Conservation (phyloP, 2,113 vertebrate species). For the Spheniscus mendiculus region DNA sequence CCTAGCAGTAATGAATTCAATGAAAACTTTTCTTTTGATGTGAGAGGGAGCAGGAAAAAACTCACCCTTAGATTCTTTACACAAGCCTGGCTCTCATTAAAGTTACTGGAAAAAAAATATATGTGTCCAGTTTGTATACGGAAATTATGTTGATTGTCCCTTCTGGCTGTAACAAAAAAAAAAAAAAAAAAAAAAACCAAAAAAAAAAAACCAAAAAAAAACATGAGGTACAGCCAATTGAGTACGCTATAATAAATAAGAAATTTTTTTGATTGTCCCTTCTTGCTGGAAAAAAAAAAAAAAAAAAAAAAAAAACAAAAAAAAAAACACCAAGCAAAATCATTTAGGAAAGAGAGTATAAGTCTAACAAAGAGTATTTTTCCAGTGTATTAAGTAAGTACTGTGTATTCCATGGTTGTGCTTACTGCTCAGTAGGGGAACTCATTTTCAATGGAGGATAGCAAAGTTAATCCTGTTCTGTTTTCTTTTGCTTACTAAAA, state of each 20-base stretch:
- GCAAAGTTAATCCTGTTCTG: conserved; percentile 50
- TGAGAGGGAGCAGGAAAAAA: conserved; percentile 1
- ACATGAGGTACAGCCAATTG: too few relatives aligned
- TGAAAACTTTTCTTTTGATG: conserved; percentile 38
- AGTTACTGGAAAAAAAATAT: neutral
- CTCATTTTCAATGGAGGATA: conserved; percentile 42
- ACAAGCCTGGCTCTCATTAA: conserved; percentile 20
- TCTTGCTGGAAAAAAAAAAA: neutral
- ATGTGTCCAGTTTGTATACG: neutral
- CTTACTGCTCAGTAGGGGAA: conserved; percentile 40
- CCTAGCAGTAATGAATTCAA: conserved; percentile 30
- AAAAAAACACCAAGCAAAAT: neutral
- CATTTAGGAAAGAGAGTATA: neutral
- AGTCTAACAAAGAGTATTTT: conserved; percentile 29
- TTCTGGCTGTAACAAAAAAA: neutral
- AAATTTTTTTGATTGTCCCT: conserved; percentile 32
- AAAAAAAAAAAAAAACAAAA: neutral
- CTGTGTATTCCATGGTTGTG: neutral
- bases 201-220: too few relatives aligned
- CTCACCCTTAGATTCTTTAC: neutral
- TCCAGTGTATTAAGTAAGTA: conserved; percentile 9
- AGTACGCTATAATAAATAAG: too few relatives aligned
- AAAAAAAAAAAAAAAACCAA: too few relatives aligned
- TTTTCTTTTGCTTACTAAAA: conserved; percentile 50
- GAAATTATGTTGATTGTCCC: conserved; percentile 33